Evolutionary conservation across 1,140 invertebrate species (phyloP).

Genomic region (Scaptodrosophila lebanonensis): DNA sequence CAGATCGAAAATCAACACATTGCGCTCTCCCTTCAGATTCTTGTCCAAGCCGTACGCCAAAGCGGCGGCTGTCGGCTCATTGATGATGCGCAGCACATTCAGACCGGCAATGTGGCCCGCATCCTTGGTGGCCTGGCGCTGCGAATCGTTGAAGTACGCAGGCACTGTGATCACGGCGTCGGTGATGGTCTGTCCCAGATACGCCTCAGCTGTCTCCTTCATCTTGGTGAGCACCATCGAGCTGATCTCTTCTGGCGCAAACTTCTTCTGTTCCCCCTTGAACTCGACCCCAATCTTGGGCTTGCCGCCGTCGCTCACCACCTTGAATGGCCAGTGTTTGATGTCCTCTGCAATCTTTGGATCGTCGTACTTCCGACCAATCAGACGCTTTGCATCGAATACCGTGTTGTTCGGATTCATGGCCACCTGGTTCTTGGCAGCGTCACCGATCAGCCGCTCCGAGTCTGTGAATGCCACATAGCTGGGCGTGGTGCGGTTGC

Average conservation of each 20-base stretch:
- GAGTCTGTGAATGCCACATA: constrained; percentile 98
- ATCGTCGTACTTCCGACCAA: constrained; percentile 84
- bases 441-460: constrained; percentile 96
- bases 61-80: constrained; percentile 86
- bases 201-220: constrained; percentile 89
- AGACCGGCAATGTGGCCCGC: constrained; percentile 83
- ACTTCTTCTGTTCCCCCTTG: constrained; percentile 85
- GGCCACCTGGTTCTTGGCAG: constrained; percentile 84
- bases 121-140: constrained; percentile 83
- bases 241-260: constrained; percentile 87
- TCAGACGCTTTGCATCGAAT: constrained; percentile 80
- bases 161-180: constrained; percentile 82
- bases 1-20: constrained; percentile 85
- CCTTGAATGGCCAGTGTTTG: constrained; percentile 87
- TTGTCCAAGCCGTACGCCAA: constrained; percentile 87
- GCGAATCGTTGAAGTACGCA: constrained; percentile 83
- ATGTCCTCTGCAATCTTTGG: constrained; percentile 85
- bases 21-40: constrained; percentile 86
- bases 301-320: constrained; percentile 82
- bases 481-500: constrained; percentile 96
- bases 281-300: constrained; percentile 86
- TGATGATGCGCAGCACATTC: constrained; percentile 84
- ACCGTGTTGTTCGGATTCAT: constrained; percentile 75
- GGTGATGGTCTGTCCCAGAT: constrained; percentile 83
- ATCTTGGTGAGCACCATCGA: constrained; percentile 88